Evolutionary conservation across 92 coral and sea anemone species (phyloP).

Genomic region (Epizoanthus ramosus): DNA sequence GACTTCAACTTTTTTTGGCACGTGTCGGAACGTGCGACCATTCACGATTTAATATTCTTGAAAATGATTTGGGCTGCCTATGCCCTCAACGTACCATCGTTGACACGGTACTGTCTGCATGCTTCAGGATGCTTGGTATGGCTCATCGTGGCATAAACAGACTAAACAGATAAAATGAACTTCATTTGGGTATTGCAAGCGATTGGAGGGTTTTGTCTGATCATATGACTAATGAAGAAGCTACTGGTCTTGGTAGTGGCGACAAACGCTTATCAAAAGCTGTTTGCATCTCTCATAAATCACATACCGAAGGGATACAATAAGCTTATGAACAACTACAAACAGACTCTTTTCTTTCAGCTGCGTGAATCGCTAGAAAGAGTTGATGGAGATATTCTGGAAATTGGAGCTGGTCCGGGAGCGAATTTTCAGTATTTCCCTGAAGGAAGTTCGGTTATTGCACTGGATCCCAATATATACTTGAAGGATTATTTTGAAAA

Average conservation of each 20-base stretch:
- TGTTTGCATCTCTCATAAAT: conserved; percentile 69
- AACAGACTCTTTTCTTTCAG: conserved; percentile 69
- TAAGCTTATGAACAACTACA: conserved; percentile 55
- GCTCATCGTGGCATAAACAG: too few relatives aligned
- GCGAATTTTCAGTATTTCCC: conserved; percentile 90
- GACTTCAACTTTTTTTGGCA: too few relatives aligned
- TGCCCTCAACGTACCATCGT: too few relatives aligned
- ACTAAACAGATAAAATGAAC: too few relatives aligned
- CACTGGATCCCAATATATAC: conserved; percentile 83
- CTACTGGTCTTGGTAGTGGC: conserved; percentile 32
- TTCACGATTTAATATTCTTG: too few relatives aligned
- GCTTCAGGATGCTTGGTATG: too few relatives aligned
- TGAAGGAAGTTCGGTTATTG: conserved; percentile 76
- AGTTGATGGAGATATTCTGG: conserved; percentile 79
- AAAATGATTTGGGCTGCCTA: too few relatives aligned
- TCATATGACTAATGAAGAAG: too few relatives aligned
- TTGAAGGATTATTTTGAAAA: conserved; percentile 63
- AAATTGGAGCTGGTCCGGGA: conserved; percentile 96
- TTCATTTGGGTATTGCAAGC: too few relatives aligned
- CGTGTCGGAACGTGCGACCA: too few relatives aligned
- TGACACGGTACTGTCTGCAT: too few relatives aligned
- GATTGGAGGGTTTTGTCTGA: too few relatives aligned
- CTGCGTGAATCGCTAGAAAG: conserved; percentile 52
- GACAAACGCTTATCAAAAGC: conserved; percentile 62
- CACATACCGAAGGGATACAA: conserved; percentile 66